Base-by-base conservation (phyloP, 2,797 vertebrate genomes). In the Chaetodon trifasciatus region DNA sequence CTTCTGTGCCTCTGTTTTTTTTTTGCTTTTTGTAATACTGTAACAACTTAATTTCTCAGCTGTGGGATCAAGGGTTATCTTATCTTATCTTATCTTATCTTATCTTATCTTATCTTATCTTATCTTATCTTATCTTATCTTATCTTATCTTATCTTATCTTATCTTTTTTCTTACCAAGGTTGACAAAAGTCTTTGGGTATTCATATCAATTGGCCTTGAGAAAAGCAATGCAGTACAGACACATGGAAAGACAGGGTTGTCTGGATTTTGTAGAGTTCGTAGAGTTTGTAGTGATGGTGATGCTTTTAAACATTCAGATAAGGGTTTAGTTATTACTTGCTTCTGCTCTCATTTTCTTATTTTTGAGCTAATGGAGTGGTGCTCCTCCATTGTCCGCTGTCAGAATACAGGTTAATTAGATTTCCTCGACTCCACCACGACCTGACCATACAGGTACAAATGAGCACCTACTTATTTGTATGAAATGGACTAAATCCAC, bases 191-290 rank as follows among this genome's bases (percentile, higher is more conserved):
- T 50, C n/a, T 76, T 50, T 67, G 5, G 32, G 4, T 61, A 23
- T 79, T 49, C 65, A 52, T 15, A 21, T 47, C 7, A 50, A 23
- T 10, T 4, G 4, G 37, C 42, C 56, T 2, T 6, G 3, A 55
- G n/a, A 47, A 40, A 72, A 79, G 55, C 23, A 70, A 28, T 21
- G 46, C 15, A 42, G 15, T 50, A 13, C 42, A 70, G 40, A 13
- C 60, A 60, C 0, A 39, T 64, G 56, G 4, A 63, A 61, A 9
- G 32, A 63, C 15, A 37, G n/a, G 11, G 21, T 32, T 56, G 42
- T 71, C 49, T 23, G 10, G 11, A 78, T 74, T 57, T 65, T 16
- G 24, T 60, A n/a, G n/a, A n/a, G n/a, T n/a, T n/a, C n/a, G n/a
- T n/a, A n/a, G n/a, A n/a, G n/a, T n/a, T n/a, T n/a, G n/a, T n/a